phyloP scores from a whole-genome alignment of 2,797 vertebrate genomes.

The Fringilla coelebs region DNA sequence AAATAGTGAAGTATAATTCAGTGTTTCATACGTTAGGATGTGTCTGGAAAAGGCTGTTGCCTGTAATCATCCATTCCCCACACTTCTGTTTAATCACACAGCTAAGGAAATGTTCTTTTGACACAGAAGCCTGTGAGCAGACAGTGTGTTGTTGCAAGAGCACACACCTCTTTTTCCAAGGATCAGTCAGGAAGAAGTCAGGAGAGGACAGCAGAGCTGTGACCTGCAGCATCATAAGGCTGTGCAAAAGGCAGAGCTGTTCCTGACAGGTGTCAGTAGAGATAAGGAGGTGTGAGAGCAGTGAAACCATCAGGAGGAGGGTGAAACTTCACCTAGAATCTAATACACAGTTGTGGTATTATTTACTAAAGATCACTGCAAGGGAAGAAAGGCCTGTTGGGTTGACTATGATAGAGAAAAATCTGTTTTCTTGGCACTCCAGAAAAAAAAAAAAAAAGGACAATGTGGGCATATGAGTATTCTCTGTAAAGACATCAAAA shows the following conservation, averaged over 20 bases:
- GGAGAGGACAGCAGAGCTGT: background rate
- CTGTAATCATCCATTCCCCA: background rate
- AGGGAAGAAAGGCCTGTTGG: background rate
- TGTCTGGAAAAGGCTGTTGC: background rate
- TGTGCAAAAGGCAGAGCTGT: background rate
- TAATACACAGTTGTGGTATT: background rate
- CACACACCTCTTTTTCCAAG: rapidly evolving
- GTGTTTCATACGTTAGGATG: background rate
- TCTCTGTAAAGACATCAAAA: background rate
- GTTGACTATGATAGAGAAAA: background rate
- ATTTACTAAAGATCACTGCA: background rate
- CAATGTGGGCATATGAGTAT: background rate
- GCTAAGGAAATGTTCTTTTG: background rate
- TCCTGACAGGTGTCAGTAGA: background rate
- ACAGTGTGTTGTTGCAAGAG: background rate
- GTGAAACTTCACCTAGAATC: background rate
- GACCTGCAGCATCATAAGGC: rapidly evolving
- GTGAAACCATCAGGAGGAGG: background rate
- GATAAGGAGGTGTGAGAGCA: background rate
- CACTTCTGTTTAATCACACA: background rate
- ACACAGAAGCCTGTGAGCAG: background rate
- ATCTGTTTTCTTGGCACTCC: background rate
- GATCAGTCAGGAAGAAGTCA: background rate
- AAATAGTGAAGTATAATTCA: background rate
- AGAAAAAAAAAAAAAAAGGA: background rate